phyloP scores from a whole-genome alignment of 2,888 invertebrate species.

The Drosophila birchii region DNA sequence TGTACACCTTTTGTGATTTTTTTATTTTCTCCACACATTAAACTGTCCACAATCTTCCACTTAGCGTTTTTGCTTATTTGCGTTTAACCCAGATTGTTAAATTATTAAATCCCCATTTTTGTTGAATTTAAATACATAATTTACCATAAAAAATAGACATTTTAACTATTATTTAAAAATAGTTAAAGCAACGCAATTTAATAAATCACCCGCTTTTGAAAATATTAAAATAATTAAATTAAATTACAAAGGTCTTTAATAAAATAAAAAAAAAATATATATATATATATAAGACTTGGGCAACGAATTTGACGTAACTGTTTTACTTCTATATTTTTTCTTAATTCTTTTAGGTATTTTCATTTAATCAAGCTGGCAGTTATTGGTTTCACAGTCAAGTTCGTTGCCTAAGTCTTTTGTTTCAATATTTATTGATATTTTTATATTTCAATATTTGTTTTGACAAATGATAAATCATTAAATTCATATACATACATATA shows the following conservation, averaged over 20 bases:
- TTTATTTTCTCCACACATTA: not conserved
- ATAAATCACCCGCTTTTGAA: not conserved
- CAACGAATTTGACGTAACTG: no score
- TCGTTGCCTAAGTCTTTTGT: conserved; percentile 80
- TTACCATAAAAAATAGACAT: not conserved
- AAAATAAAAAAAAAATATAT: no score
- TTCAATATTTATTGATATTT: not conserved
- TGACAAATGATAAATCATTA: no score
- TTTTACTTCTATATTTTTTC: no score
- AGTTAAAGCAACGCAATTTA: not conserved
- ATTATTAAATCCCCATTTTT: not conserved
- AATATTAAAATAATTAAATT: not conserved
- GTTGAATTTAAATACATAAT: not conserved
- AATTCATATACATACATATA: not conserved
- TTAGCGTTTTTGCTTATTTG: not conserved
- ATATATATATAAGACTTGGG: no score
- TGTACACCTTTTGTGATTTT: not conserved
- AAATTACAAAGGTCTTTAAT: not conserved
- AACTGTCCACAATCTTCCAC: not conserved
- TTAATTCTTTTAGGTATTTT: no score
- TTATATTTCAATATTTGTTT: no score
- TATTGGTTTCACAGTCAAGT: conserved; percentile 51
- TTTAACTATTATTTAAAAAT: not conserved
- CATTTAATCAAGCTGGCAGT: no score
- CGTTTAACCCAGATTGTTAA: not conserved